Evolutionary conservation across 2,797 vertebrate species (phyloP), one percentile per base, ranked within the genome.

Genomic region (Siniperca scherzeri): DNA sequence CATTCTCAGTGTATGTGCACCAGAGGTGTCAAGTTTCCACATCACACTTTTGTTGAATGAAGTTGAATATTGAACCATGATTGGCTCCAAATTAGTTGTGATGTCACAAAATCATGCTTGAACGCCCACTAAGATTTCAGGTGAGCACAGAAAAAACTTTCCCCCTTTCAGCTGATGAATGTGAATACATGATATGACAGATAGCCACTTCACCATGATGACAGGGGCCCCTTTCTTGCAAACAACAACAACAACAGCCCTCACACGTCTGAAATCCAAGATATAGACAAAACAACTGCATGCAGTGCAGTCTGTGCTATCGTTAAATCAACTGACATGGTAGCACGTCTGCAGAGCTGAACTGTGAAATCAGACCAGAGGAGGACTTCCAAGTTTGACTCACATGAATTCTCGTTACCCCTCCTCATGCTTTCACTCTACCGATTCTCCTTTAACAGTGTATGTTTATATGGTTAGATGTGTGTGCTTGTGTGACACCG

Each of bases 261-360:
- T 48, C 48, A 55, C 62, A 60, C 0, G 33, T 77, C 72, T 77
- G 52, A 80, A 82, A 78, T 52, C 56, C 62, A 46, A 46, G 50
- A 69, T 33, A 36, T 2, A 88, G 88, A 81, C 87, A 85, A 89
- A 93, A 90, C 88, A 92, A 74, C 52, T 27, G 61, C 68, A 25
- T 0, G 11, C 40, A 38, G 19, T 0, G 48, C 50, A 70, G 86
- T 66, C 89, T 64, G 67, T 42, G 70, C 81, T 90, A 89, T 91
- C 80, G 22, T 71, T 38, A 40, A 66, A 91, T 91, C 88, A 70
- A 19, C 12, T 21, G 77, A 81, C 81, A 70, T 2, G 33, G 76
- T 83, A 59, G 72, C 53, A 40, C 8, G 30, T 78, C 77, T 77
- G 59, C 62, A 46, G 71, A 52, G 60, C 25, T 33, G 10, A 74